These are phyloP conservation scores for Pomatorhinus ruficollis DNA, from an alignment of 2,113 vertebrate genomes.

Conservation along the genomic window DNA sequence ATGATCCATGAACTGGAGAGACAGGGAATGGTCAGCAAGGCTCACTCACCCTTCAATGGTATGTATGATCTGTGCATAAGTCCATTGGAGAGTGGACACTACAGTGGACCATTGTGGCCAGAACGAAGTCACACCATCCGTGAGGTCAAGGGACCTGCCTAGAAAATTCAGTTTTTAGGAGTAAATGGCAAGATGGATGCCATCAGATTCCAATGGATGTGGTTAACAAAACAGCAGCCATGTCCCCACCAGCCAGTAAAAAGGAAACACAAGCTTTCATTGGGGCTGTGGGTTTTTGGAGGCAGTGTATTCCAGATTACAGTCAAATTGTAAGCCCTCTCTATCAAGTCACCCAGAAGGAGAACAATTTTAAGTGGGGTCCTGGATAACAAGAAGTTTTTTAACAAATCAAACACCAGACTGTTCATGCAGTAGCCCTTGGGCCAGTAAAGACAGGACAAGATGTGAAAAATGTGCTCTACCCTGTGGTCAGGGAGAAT, in stretches of 20 bases:
- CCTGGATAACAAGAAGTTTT: not conserved
- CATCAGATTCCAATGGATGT: not conserved
- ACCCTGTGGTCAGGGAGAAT: not conserved
- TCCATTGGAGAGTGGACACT: not conserved
- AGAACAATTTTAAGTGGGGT: not conserved
- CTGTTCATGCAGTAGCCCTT: not conserved
- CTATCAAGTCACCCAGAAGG: not conserved
- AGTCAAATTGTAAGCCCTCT: not conserved
- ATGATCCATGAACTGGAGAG: not conserved
- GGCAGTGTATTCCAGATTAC: not conserved
- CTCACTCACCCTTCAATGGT: fast-evolving
- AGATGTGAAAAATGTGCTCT: not conserved
- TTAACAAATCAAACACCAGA: not conserved
- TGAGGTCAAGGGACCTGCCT: not conserved
- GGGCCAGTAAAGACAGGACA: not conserved
- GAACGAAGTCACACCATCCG: not conserved
- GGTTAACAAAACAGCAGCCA: not conserved
- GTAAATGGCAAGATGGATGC: not conserved
- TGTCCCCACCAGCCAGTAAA: not conserved
- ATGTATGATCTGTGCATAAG: not conserved
- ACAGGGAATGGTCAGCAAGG: not conserved
- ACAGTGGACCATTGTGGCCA: not conserved
- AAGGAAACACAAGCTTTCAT: not conserved
- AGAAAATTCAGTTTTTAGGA: not conserved
- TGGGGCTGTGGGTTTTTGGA: not conserved